These are phyloP conservation scores for Suillia variegata DNA, from an alignment of 2,888 invertebrate genomes.

Conservation along the genomic window DNA sequence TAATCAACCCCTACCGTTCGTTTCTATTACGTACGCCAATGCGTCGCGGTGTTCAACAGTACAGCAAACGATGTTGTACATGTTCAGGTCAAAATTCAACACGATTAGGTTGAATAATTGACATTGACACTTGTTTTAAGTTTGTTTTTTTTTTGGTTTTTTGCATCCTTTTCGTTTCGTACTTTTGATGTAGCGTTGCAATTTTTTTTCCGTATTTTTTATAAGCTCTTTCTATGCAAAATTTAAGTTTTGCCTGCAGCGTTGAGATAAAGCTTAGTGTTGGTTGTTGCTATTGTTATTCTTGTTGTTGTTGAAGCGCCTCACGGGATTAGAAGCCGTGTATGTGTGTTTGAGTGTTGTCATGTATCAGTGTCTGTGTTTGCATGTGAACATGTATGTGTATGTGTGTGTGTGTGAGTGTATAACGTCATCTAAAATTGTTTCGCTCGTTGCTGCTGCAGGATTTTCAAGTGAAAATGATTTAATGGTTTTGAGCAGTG, in stretches of 20 bases:
- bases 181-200: no score
- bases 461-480: not conserved
- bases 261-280: not conserved
- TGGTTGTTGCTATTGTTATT: not conserved
- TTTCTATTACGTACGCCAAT: no score
- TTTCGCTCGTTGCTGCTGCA: not conserved
- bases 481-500: not conserved
- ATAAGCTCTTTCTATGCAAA: no score
- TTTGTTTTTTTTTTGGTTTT: no score
- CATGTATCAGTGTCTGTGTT: not conserved
- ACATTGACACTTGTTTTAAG: conserved; percentile 6
- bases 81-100: conserved; percentile 2
- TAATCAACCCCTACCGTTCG: no score
- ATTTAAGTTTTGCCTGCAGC: not conserved
- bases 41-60: no score
- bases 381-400: not conserved
- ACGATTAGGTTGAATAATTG: conserved; percentile 11
- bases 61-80: no score
- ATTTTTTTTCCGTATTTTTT: no score
- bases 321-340: no score
- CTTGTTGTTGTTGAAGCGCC: not conserved
- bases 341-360: no score
- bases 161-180: no score
- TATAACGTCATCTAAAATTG: not conserved
- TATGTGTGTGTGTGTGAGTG: not conserved